Evolutionary conservation across 2,888 invertebrate genomes (phyloP).

Genomic region (Anoplius nigerrimus): DNA sequence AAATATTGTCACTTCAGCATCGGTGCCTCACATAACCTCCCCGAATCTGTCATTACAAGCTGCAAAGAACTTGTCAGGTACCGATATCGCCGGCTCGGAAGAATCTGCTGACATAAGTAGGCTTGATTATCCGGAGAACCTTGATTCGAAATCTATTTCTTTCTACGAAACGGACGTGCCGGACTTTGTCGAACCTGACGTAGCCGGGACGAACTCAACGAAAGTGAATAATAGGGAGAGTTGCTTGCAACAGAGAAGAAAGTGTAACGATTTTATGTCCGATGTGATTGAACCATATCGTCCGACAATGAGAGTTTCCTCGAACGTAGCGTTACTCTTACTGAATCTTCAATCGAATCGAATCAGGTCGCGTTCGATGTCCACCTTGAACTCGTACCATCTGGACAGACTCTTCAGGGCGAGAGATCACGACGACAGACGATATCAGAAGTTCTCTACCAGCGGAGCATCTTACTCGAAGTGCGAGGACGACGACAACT

Average conservation of each 20-base stretch:
- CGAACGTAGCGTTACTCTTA: slow-evolving; percentile 23
- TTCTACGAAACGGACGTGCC: no score
- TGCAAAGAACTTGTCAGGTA: neutral
- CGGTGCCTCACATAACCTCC: neutral
- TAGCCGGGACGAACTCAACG: no score
- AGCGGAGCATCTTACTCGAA: neutral
- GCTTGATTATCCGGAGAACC: no score
- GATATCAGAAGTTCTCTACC: neutral
- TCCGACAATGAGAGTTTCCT: slow-evolving; percentile 11
- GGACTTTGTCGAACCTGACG: no score
- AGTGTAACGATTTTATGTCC: no score
- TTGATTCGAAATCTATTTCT: no score
- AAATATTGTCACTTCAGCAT: neutral
- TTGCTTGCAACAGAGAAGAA: no score
- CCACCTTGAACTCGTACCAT: slow-evolving; percentile 26
- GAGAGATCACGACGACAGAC: neutral
- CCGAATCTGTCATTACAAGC: neutral
- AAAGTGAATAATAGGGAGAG: no score
- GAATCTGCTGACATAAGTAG: no score
- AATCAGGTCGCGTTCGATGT: slow-evolving; percentile 12
- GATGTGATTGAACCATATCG: no score
- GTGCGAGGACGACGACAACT: neutral
- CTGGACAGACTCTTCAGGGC: slow-evolving; percentile 30
- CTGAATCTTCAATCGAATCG: slow-evolving; percentile 16
- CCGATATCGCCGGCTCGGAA: neutral